phyloP scores from a whole-genome alignment of 1,140 invertebrate genomes.

The Sipha flava region DNA sequence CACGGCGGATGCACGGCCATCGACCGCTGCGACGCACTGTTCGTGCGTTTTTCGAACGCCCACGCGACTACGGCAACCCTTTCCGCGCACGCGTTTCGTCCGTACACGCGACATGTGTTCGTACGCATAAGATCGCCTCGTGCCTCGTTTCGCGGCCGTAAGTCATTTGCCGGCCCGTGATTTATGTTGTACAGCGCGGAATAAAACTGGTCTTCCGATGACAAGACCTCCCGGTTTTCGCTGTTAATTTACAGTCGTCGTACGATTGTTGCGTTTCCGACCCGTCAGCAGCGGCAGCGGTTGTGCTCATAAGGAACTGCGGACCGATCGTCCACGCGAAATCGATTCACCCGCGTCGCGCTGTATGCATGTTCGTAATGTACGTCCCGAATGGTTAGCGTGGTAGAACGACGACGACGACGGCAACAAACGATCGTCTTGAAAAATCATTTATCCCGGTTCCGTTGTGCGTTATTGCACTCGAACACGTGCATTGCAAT shows the following conservation, averaged over 20 bases:
- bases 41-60: not conserved
- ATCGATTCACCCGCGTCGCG: too few species aligned
- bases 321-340: not conserved
- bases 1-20: too few species aligned
- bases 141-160: not conserved
- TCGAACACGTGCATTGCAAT: too few species aligned
- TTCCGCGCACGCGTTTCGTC: too few species aligned
- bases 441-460: too few species aligned
- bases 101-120: too few species aligned
- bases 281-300: not conserved
- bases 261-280: not conserved
- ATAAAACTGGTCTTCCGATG: constrained; percentile 26
- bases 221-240: constrained; percentile 31
- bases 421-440: too few species aligned
- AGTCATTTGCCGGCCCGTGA: constrained; percentile 21
- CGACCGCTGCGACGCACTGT: too few species aligned
- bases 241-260: constrained; percentile 11
- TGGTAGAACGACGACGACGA: too few species aligned
- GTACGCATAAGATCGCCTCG: not conserved
- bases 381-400: too few species aligned
- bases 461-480: too few species aligned
- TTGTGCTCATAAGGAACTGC: not conserved
- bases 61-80: not conserved
- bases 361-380: too few species aligned
- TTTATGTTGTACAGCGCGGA: constrained; percentile 5